Percentiles rank a stretch among this genome's conserved stretches.
phyloP scores from a whole-genome alignment of 2,797 vertebrate genomes.

The Mycteria americana region DNA sequence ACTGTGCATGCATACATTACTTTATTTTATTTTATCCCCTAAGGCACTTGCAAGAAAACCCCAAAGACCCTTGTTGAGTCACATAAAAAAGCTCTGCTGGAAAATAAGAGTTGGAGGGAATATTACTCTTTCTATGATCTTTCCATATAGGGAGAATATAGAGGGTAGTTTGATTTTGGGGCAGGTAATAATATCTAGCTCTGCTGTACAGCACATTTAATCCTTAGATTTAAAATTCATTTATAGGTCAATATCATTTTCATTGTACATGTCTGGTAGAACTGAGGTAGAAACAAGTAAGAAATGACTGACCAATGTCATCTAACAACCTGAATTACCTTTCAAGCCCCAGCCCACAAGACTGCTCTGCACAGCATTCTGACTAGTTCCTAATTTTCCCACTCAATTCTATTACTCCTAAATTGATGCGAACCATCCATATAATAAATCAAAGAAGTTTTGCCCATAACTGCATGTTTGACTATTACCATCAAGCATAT shows the following conservation, averaged over 20 bases:
- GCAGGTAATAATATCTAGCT: not conserved
- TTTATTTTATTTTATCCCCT: constrained; percentile 43
- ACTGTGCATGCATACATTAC: constrained; percentile 17
- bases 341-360: not conserved
- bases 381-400: not conserved
- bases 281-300: not conserved
- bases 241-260: not conserved
- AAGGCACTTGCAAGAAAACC: constrained; percentile 38
- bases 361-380: not conserved
- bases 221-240: not conserved
- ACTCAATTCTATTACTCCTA: not conserved
- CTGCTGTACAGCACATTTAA: not conserved
- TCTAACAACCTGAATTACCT: not conserved
- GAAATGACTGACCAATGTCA: not conserved
- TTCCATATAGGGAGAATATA: not conserved
- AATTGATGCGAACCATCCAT: not conserved
- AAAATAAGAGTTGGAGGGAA: constrained; percentile 46
- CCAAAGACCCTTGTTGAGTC: constrained; percentile 36
- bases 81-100: constrained; percentile 25
- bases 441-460: not conserved
- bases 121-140: not conserved
- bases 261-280: not conserved
- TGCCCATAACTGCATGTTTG: not conserved
- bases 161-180: not conserved
- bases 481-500: not conserved